Base-by-base conservation (phyloP, 1,140 invertebrate genomes). In the Eurosta solidaginis region DNA sequence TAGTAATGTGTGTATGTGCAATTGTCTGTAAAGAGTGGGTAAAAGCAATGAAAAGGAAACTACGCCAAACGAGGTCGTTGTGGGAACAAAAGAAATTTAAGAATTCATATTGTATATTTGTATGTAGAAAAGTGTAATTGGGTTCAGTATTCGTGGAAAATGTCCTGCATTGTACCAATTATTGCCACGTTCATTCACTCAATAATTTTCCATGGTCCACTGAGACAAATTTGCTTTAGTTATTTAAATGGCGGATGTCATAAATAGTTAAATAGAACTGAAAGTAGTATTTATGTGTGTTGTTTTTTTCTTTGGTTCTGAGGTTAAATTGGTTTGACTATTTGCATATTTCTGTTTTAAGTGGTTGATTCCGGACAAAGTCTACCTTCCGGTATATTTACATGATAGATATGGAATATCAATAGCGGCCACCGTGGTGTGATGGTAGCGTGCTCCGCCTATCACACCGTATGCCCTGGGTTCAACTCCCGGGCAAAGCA, bases 161-260 rank as follows among this genome's bases (percentile, higher is more conserved):
- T 59, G 29, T 59, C n/a, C 54, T 59, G n/a, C n/a, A n/a, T 59
- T 59, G 54, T 59, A 59, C 54, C 29, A 33, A 33, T 59, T 3
- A 33, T 59, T 59, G 54, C 29, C 25, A 59, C 14, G 33, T 36
- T 59, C 14, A 59, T 22, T 29, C 4, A 54, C 22, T 52, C 5
- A 59, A 36, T 59, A 33, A 59, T 59, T 59, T 29, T 17, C 1
- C n/a, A 33, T 59, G 54, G 22, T 59, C 54, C 54, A 59, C 54
- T 33, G 25, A 33, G 54, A 59, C 54, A 59, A 14, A 59, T n/a
- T n/a, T n/a, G n/a, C n/a, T n/a, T n/a, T n/a, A n/a, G n/a, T n/a
- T 33, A 59, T 59, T 59, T 59, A 59, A 59, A 59, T 17, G 54
- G 54, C 54, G 54, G 54, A 59, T 59, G 54, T 59, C 29, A 33